Conservation (phyloP, 37 sponge, comb jelly and placozoan species). For the Mnemiopsis leidyi region DNA sequence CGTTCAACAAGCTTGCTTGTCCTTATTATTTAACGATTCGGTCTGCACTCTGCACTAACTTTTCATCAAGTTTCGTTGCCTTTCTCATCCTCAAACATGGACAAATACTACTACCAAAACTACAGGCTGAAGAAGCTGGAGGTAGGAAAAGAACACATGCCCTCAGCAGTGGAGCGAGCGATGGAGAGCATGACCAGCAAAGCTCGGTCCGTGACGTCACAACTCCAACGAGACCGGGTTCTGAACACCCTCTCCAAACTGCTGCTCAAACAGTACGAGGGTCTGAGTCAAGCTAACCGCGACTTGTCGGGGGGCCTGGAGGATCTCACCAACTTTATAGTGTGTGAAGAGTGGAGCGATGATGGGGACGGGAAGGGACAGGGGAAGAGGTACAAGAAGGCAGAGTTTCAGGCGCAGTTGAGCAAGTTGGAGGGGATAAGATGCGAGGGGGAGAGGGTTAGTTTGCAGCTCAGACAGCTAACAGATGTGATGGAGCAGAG, state of each 20-base stretch:
- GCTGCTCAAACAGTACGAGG: conserved; percentile 56
- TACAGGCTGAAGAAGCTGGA: conserved; percentile 3
- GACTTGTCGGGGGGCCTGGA: conserved; percentile 15
- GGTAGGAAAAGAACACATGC: not conserved
- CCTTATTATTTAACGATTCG: too few species aligned
- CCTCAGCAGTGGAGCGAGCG: not conserved
- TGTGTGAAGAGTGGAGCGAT: not conserved
- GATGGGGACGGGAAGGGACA: not conserved
- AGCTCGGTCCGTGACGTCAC: not conserved
- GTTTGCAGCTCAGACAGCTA: conserved; percentile 27
- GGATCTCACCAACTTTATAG: not conserved
- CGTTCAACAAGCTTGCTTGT: too few species aligned
- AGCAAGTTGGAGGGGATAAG: conserved; percentile 19
- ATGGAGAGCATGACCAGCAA: not conserved
- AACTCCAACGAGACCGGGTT: conserved; percentile 49
- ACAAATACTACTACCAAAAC: too few species aligned
- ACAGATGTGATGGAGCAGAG: conserved; percentile 60
- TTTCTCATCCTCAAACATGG: too few species aligned
- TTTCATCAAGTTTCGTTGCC: too few species aligned
- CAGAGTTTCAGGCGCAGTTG: conserved; percentile 14
- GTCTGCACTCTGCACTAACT: too few species aligned
- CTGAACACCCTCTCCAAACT: conserved; percentile 55
- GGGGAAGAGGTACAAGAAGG: not conserved
- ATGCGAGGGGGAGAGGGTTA: conserved; percentile 19
- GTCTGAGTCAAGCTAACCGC: conserved; percentile 4